Conservation (phyloP, 2,797 vertebrate species). For the Coregonus ussuriensis region DNA sequence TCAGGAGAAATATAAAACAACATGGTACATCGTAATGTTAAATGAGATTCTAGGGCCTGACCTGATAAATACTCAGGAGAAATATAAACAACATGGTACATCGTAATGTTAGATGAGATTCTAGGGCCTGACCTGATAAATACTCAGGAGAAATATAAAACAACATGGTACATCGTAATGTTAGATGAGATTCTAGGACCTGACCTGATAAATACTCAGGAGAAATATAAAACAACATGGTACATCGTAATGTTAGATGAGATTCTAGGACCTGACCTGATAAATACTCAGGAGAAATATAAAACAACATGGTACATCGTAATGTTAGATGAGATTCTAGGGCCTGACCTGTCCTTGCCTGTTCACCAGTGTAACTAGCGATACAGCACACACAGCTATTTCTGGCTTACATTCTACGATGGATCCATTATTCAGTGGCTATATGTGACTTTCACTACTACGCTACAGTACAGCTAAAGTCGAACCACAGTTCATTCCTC, state of each 20-base stretch:
- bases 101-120: constrained; percentile 23
- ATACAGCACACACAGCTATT: constrained; percentile 47
- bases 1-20: constrained; percentile 51
- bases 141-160: constrained; percentile 56
- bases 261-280: constrained; percentile 6
- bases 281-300: constrained; percentile 59
- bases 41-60: constrained; percentile 1
- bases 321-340: constrained; percentile 22
- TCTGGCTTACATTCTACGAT: constrained; percentile 58
- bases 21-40: constrained; percentile 16
- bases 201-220: constrained; percentile 55
- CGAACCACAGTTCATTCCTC: too few relatives aligned
- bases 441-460: background rate
- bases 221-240: constrained; percentile 49
- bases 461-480: background rate
- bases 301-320: constrained; percentile 39
- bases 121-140: constrained; percentile 43
- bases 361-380: background rate
- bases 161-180: constrained; percentile 19
- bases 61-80: constrained; percentile 57
- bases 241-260: constrained; percentile 23
- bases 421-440: constrained; percentile 60
- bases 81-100: constrained; percentile 44
- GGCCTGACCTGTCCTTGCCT: constrained; percentile 46
- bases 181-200: constrained; percentile 16